phyloP scores from a whole-genome alignment of 2,113 vertebrate species.

The Gallinago undulata region DNA sequence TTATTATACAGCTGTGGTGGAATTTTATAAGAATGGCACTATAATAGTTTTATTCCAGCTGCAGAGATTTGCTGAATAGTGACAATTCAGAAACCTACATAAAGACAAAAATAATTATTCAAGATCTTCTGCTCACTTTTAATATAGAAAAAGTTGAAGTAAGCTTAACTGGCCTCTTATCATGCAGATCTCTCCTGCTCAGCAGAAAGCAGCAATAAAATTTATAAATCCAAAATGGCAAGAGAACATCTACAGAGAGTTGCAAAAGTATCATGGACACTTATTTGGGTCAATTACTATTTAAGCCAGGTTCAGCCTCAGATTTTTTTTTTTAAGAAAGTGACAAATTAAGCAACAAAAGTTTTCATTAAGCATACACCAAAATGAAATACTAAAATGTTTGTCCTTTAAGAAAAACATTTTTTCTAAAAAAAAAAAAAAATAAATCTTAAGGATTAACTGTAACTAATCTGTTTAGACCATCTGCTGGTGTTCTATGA shows the following conservation, averaged over 20 bases:
- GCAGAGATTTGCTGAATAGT: background rate
- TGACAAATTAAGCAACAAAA: background rate
- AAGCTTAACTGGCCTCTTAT: background rate
- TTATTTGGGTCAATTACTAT: background rate
- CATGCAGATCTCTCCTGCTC: background rate
- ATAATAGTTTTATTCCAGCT: background rate
- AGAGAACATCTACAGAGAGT: conserved; percentile 5
- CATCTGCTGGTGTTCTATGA: background rate
- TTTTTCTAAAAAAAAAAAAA: too few relatives aligned
- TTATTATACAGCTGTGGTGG: background rate
- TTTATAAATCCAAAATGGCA: conserved; percentile 51
- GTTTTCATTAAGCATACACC: background rate
- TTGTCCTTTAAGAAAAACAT: background rate
- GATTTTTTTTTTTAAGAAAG: background rate
- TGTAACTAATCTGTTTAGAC: background rate
- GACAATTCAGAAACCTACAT: background rate
- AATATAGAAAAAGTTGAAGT: background rate
- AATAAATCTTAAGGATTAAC: background rate
- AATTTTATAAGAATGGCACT: background rate
- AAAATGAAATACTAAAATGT: background rate
- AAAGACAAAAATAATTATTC: background rate
- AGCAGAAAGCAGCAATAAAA: background rate
- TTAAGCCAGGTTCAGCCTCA: background rate
- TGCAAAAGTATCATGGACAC: conserved; percentile 22
- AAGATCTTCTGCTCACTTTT: background rate